These are phyloP conservation scores for Rhinophrynus dorsalis DNA, from an alignment of 2,797 vertebrate genomes.

Conservation along the genomic window DNA sequence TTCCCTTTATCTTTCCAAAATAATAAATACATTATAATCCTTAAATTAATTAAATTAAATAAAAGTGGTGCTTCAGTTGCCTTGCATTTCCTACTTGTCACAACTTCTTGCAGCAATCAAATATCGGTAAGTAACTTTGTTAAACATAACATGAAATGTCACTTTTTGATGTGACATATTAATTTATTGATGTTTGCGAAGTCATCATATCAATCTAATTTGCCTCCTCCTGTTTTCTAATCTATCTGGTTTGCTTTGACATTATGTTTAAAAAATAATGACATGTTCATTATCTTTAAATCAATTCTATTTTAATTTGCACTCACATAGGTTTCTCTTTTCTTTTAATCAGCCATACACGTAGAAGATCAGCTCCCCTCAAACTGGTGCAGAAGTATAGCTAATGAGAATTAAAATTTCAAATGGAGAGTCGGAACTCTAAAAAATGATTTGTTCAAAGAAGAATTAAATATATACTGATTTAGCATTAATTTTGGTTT, in stretches of 20 bases:
- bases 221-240: constrained; percentile 18
- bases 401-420: constrained; percentile 39
- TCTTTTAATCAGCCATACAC: too few species aligned
- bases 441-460: constrained; percentile 7
- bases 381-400: constrained; percentile 14
- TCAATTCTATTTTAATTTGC: constrained; percentile 36
- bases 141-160: too few species aligned
- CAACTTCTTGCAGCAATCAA: too few species aligned
- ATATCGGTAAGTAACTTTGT: too few species aligned
- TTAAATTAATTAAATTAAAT: too few species aligned
- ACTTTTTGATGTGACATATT: not conserved
- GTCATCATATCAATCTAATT: constrained; percentile 8
- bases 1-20: too few species aligned
- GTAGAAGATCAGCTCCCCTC: too few species aligned
- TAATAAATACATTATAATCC: too few species aligned
- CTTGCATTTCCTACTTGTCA: too few species aligned
- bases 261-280: constrained; percentile 10
- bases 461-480: not conserved
- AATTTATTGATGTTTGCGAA: constrained; percentile 1
- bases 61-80: too few species aligned
- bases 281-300: constrained; percentile 28
- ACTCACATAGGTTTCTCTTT: not conserved
- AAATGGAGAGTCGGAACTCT: constrained; percentile 14
- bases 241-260: constrained; percentile 29
- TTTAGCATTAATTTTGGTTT: too few species aligned